Base-by-base conservation (phyloP, 2,797 vertebrate species). In the Pelochelys cantorii region DNA sequence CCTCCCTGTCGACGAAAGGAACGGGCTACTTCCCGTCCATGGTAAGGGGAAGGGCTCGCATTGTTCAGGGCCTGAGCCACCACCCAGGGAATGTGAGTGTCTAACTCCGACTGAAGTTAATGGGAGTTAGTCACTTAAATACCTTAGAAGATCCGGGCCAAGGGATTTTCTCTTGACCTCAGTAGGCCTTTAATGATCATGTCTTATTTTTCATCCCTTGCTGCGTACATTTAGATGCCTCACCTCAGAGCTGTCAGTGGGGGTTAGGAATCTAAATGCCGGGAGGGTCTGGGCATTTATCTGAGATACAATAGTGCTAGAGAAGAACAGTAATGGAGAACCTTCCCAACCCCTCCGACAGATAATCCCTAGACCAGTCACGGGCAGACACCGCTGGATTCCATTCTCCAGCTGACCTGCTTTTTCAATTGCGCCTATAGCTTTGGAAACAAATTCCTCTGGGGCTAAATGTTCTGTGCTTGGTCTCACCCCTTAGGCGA, bases 1-100 rank as follows among this genome's bases (percentile, higher is more conserved):
- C 97, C 23, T 99, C 98, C 0, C 97, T 98, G 95, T 99, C 98
- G 52, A 98, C 94, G 90, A 98, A 98, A 97, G 98, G 98, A 91
- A 98, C 98, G 0, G 96, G 98, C 7, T 95, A 98, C 54, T 98
- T 99, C 60, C 96, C 97, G 7, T 98, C 98, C 1, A 96, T 97
- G 98, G 98, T 99, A 96, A 98, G 97, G 82, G 52, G 65, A 79
- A 59, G 52, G 31, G 5, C 48, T 84, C 27, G 74, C 52, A 27
- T 88, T 37, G 20, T 53, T 81, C 52, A 65, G 80, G 7, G 23
- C 34, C 56, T 56, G 62, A 56, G 62, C 84, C 60, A 31, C 75
- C 79, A 55, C 48, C 77, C 60, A 37, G 29, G 29, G 6, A 13
- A 31, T 31, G 29, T 60, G 29, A 60, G 25, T 29, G 29, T 27